These are phyloP conservation scores for Noctua fimbriata DNA, from an alignment of 2,888 invertebrate species.

Conservation along the genomic window DNA sequence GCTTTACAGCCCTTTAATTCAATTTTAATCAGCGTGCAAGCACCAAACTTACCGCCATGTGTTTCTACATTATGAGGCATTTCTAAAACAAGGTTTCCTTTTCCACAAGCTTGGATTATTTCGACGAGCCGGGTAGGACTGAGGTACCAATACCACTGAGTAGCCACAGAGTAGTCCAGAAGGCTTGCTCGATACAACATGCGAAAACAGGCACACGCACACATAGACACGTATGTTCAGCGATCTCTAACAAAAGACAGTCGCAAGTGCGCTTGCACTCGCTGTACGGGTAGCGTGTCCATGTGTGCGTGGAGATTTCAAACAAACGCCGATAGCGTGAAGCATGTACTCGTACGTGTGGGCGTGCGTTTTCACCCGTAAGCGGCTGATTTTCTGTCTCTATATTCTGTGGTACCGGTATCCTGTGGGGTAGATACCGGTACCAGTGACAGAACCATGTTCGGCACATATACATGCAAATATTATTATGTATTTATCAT, in stretches of 20 bases:
- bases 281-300: neutral
- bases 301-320: neutral
- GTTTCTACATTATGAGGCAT: slow-evolving; percentile 48
- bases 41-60: neutral
- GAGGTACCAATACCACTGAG: neutral
- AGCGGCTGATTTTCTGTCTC: neutral
- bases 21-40: slow-evolving; percentile 8
- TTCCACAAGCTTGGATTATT: slow-evolving; percentile 53
- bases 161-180: neutral
- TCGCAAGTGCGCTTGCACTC: neutral
- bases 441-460: slow-evolving; percentile 32
- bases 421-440: neutral
- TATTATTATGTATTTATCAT: slow-evolving; percentile 57
- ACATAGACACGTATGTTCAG: neutral
- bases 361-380: neutral
- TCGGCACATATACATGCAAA: slow-evolving; percentile 56
- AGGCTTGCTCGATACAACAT: neutral
- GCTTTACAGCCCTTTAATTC: neutral
- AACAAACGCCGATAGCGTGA: neutral
- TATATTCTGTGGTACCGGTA: slow-evolving; percentile 4
- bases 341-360: neutral
- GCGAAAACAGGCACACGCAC: neutral
- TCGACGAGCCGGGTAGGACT: slow-evolving; percentile 30
- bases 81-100: slow-evolving; percentile 48
- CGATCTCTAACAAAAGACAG: neutral